Evolutionary conservation across 2,888 invertebrate species (phyloP).

Genomic region (Linnaemya vulpina): DNA sequence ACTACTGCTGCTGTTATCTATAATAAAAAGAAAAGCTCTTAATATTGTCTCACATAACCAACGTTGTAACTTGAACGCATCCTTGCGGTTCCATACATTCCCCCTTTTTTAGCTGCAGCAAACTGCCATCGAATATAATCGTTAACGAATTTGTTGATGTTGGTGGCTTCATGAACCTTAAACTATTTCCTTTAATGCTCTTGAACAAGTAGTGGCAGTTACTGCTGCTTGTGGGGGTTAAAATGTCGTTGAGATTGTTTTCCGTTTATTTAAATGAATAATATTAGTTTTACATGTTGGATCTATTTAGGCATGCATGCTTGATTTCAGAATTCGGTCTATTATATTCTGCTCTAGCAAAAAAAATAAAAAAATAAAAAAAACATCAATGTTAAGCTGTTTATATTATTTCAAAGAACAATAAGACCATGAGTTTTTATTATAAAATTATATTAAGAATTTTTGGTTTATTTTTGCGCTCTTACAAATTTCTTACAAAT

Average conservation of each 20-base stretch:
- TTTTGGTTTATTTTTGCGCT: neutral
- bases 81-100: neutral
- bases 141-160: conserved; percentile 42
- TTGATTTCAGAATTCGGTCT: conserved; percentile 35
- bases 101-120: neutral
- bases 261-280: conserved; percentile 18
- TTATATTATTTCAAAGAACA: conserved; percentile 35
- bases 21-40: conserved; percentile 7
- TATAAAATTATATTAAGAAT: conserved; percentile 28
- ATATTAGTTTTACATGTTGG: conserved; percentile 40
- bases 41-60: conserved; percentile 19
- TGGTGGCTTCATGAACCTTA: conserved; percentile 27
- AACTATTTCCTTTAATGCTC: conserved; percentile 9
- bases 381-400: conserved; percentile 27
- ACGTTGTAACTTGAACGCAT: neutral
- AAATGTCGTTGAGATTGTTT: neutral
- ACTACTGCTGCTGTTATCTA: conserved; percentile 21
- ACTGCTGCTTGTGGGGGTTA: conserved; percentile 19
- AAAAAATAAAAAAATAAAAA: neutral
- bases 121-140: conserved; percentile 12
- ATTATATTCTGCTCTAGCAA: neutral
- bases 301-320: conserved; percentile 45
- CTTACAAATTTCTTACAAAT: conserved; percentile 5
- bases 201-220: neutral
- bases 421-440: conserved; percentile 46